Base-by-base conservation (phyloP, 2,888 invertebrate genomes). In the Slavum lentiscoides region DNA sequence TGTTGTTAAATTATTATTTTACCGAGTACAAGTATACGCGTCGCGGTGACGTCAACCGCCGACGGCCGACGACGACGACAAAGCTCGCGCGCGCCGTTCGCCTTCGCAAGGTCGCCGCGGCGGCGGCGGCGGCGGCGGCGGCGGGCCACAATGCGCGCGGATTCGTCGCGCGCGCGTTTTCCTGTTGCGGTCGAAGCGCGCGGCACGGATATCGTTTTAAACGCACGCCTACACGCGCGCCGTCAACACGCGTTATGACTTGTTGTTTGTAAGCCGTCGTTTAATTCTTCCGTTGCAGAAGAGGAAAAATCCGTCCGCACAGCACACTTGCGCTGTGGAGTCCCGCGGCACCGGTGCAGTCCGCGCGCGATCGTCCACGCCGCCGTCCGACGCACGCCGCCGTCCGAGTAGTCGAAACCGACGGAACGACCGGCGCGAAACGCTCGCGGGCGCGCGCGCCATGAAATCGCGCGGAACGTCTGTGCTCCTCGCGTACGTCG, bases 221-320 rank as follows among this genome's bases (percentile, higher is more conserved):
- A 80, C 70, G 70, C 55, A 23, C 61, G 53, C 62, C 70, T 21
- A 64, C 70, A 13, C 58, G 70, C 77, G 62, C 5, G 19, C 66
- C 58, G 58, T 8, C 23, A 75, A 58, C 75, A 74, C 64, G 55
- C 62, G 37, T 30, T 4, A 4, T n/a, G 4, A 30, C 30, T 1
- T 4, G 30, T 30, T 30, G n/a, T 30, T 30, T 30, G 4, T 30
- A 30, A 30, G 30, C 30, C 1, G 30, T 30, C 30, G 30, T 30
- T 30, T 30, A n/a, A 30, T 30, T 30, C 4, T 30, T 30, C 30
- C 4, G 4, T 30, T n/a, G n/a, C n/a, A n/a, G n/a, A n/a, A n/a
- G n/a, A 30, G 30, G 30, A 30, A 30, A 30, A 30, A 30, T 30
- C 30, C 1, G 1, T 4, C 30, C 2, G 30, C 30, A 30, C 30